Percentiles rank a stretch among this genome's conserved stretches.
Conservation (phyloP, 2,888 invertebrate genomes). For the Agrochola lychnidis region DNA sequence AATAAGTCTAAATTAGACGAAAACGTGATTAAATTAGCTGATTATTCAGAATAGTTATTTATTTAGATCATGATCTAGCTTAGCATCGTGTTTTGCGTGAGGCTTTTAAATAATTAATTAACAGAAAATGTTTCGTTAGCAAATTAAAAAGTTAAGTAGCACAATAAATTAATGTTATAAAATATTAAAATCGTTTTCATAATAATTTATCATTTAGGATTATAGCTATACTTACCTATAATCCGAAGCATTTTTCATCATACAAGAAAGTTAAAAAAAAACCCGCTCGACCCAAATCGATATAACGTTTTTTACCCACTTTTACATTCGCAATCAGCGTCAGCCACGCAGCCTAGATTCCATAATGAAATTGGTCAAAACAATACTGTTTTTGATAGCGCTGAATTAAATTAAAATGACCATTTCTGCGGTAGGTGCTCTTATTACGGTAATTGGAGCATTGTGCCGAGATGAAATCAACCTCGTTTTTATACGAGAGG, state of each 20-base stretch:
- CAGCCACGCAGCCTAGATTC: slow-evolving; percentile 60
- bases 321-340: slow-evolving; percentile 53
- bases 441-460: slow-evolving; percentile 60
- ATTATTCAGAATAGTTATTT: slow-evolving; percentile 32
- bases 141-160: slow-evolving; percentile 8
- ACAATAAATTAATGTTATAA: background rate
- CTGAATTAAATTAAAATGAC: slow-evolving; percentile 50
- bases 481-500: slow-evolving; percentile 43
- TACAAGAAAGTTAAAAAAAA: slow-evolving; percentile 19
- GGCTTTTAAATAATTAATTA: slow-evolving; percentile 19
- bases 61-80: slow-evolving; percentile 30
- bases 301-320: slow-evolving; percentile 37
- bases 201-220: background rate
- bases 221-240: background rate
- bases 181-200: background rate
- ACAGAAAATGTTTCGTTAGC: background rate
- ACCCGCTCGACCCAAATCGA: slow-evolving; percentile 29
- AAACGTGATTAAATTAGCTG: slow-evolving; percentile 32
- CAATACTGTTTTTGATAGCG: slow-evolving; percentile 63
- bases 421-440: slow-evolving; percentile 58
- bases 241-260: background rate
- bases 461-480: slow-evolving; percentile 59
- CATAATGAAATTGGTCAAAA: slow-evolving; percentile 66
- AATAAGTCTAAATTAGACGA: slow-evolving; percentile 19
- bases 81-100: slow-evolving; percentile 17